Evolutionary conservation across 92 coral and sea anemone genomes (phyloP).

Genomic region (Actinernus sp.): DNA sequence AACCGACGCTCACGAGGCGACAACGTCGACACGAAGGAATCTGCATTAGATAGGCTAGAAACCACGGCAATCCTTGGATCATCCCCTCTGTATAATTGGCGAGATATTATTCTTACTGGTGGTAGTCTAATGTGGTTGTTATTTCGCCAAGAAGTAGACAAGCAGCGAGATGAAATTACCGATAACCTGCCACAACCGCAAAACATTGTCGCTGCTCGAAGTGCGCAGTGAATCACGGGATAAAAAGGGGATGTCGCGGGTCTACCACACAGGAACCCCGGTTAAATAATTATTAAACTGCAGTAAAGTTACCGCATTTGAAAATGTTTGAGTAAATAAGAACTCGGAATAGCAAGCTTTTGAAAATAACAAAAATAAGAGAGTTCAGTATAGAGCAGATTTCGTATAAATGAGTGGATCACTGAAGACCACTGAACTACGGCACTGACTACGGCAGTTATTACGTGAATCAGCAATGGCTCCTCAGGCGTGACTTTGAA

Average conservation of each 20-base stretch:
- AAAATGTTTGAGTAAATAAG: too few relatives aligned
- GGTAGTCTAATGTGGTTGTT: slow-evolving; percentile 1
- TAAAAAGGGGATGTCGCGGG: not conserved
- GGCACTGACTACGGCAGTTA: too few relatives aligned
- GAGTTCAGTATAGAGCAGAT: too few relatives aligned
- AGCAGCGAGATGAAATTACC: not conserved
- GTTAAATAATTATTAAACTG: not conserved
- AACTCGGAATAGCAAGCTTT: too few relatives aligned
- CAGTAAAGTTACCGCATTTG: too few relatives aligned
- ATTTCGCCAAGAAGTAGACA: not conserved
- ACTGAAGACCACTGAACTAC: too few relatives aligned
- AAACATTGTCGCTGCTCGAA: not conserved
- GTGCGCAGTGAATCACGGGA: not conserved
- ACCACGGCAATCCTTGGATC: slow-evolving; percentile 44
- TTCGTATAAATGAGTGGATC: too few relatives aligned
- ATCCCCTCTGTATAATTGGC: slow-evolving; percentile 50
- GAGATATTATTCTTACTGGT: slow-evolving; percentile 1
- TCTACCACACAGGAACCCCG: slow-evolving; percentile 14
- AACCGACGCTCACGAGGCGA: slow-evolving; percentile 43
- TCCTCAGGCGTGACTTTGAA: too few relatives aligned
- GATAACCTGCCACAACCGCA: slow-evolving; percentile 45
- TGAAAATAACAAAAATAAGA: too few relatives aligned
- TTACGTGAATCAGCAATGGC: too few relatives aligned
- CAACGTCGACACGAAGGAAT: slow-evolving; percentile 65
- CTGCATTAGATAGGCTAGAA: slow-evolving; percentile 72